Evolutionary conservation across 2,888 invertebrate genomes (phyloP).

Genomic region (Tetrapedia diversipes): DNA sequence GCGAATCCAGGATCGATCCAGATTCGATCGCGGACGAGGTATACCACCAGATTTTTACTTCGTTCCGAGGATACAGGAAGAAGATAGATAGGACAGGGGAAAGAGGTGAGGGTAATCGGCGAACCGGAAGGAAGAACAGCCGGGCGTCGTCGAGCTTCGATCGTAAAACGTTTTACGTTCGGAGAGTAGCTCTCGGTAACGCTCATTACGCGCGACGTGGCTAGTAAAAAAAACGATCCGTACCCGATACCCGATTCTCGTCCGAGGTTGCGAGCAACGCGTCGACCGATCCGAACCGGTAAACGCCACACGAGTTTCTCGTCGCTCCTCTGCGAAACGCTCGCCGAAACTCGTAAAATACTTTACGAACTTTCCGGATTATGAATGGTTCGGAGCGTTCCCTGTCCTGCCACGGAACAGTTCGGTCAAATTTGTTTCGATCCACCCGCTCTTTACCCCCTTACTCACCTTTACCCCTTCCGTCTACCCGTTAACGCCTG

Average conservation of each 20-base stretch:
- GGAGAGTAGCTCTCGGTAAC: slow-evolving; percentile 4
- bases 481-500: neutral
- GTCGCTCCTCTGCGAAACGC: neutral
- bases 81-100: neutral
- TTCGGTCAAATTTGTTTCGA: neutral
- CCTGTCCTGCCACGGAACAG: neutral
- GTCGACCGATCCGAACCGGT: neutral
- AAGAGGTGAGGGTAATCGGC: too few relatives aligned
- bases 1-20: neutral
- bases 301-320: neutral
- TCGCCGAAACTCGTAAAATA: slow-evolving; percentile 35
- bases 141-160: neutral
- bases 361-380: slow-evolving; percentile 39
- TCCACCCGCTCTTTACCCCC: neutral
- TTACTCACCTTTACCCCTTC: too few relatives aligned
- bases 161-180: slow-evolving; percentile 36
- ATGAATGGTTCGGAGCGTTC: slow-evolving; percentile 1
- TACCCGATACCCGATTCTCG: neutral
- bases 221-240: slow-evolving; percentile 13
- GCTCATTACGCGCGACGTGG: slow-evolving; percentile 14
- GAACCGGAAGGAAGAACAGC: neutral
- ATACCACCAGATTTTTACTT: slow-evolving; percentile 1
- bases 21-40: slow-evolving; percentile 5
- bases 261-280: neutral
- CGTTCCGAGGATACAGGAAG: neutral